Percentiles rank a stretch among this genome's conserved stretches.
Conservation (phyloP, 2,888 invertebrate species). For the Dromius quadrimaculatus region DNA sequence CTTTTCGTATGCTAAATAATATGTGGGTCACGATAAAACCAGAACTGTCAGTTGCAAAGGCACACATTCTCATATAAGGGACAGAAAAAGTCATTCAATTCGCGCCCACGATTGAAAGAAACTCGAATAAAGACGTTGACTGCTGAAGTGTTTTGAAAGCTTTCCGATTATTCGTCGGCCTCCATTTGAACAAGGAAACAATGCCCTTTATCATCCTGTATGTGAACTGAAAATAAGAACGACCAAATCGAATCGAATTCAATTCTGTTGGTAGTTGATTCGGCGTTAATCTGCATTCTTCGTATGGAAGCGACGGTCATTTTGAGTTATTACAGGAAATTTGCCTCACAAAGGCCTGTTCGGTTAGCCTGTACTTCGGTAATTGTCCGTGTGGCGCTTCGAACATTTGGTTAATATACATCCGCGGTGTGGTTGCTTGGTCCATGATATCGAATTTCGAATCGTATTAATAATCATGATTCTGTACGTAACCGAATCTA, state of each 20-base stretch:
- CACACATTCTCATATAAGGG: constrained; percentile 2
- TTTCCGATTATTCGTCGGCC: constrained; percentile 47
- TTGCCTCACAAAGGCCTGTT: constrained; percentile 42
- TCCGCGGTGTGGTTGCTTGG: constrained; percentile 17
- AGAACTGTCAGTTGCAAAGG: constrained; percentile 17
- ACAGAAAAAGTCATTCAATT: constrained; percentile 22
- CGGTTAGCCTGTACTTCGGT: constrained; percentile 45
- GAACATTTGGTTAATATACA: constrained; percentile 35
- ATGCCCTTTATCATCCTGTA: constrained; percentile 33
- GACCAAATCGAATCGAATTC: constrained; percentile 21
- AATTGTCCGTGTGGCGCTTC: constrained; percentile 36
- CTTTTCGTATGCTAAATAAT: constrained; percentile 16
- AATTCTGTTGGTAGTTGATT: background rate
- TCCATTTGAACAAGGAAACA: constrained; percentile 35
- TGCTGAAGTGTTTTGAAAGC: constrained; percentile 45
- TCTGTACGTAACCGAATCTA: constrained; percentile 26
- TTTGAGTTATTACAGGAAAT: constrained; percentile 51
- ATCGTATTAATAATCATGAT: constrained; percentile 42
- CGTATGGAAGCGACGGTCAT: constrained; percentile 37
- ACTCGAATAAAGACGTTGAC: constrained; percentile 23
- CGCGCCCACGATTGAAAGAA: constrained; percentile 25
- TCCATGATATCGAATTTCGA: constrained; percentile 38
- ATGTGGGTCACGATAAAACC: constrained; percentile 31
- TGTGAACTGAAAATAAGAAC: too few relatives aligned
- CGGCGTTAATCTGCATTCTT: constrained; percentile 45